phyloP scores from a whole-genome alignment of 2,797 vertebrate genomes.

The Zenarchopterus dispar region DNA sequence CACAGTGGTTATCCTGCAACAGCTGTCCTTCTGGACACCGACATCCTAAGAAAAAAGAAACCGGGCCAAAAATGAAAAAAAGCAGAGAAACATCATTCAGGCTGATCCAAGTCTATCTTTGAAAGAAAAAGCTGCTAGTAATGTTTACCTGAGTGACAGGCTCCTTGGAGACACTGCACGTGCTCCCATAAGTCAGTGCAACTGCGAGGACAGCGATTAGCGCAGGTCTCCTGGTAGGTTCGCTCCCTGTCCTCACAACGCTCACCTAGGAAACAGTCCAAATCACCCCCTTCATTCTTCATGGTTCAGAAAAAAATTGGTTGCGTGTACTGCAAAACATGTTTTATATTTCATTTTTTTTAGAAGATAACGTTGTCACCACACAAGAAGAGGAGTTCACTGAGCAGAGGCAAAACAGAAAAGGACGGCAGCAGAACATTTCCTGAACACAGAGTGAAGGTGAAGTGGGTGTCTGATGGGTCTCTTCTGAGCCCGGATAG shows the following conservation, averaged over 20 bases:
- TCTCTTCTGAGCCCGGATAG: too few species aligned
- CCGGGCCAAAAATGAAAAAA: not conserved
- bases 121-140: not conserved
- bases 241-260: slow-evolving; percentile 85
- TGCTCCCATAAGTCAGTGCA: slow-evolving; percentile 90
- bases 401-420: too few species aligned
- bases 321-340: too few species aligned
- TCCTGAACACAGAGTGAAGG: too few species aligned
- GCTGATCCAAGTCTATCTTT: too few species aligned
- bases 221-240: slow-evolving; percentile 76
- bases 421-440: too few species aligned
- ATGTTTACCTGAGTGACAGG: slow-evolving; percentile 84
- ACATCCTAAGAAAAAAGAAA: slow-evolving; percentile 80
- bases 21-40: slow-evolving; percentile 86
- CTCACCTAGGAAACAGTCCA: slow-evolving; percentile 77
- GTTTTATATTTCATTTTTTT: too few species aligned
- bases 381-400: too few species aligned
- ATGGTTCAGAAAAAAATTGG: not conserved
- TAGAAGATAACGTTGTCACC: too few species aligned
- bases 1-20: slow-evolving; percentile 85
- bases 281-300: not conserved
- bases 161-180: slow-evolving; percentile 89
- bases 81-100: not conserved
- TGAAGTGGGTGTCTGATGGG: too few species aligned
- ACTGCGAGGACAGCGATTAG: slow-evolving; percentile 89